Conservation (phyloP, 2,888 invertebrate species). For the Melieria crassipennis region DNA sequence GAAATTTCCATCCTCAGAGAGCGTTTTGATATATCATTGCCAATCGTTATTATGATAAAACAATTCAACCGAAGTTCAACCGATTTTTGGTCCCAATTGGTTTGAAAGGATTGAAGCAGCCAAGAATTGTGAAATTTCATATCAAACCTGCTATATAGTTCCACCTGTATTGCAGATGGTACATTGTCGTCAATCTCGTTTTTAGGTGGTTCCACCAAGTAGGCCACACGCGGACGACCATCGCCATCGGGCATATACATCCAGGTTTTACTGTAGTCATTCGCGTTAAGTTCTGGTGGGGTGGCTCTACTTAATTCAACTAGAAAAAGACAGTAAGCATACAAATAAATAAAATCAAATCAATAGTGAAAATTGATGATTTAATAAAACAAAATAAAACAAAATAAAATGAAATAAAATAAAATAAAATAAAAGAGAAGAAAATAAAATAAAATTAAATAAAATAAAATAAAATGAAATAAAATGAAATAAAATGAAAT, state of each 20-base stretch:
- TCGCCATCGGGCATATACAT: conserved; percentile 66
- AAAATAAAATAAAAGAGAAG: neutral
- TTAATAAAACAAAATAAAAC: neutral
- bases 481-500: conserved; percentile 1
- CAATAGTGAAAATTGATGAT: neutral
- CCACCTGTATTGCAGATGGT: conserved; percentile 57
- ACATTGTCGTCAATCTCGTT: conserved; percentile 53
- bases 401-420: conserved; percentile 6
- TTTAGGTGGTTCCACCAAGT: conserved; percentile 59
- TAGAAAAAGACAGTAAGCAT: neutral
- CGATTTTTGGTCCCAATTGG: conserved; percentile 48
- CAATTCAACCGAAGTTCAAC: too few relatives aligned
- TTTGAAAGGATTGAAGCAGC: conserved; percentile 47
- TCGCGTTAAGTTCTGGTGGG: too few relatives aligned
- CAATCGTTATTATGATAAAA: too few relatives aligned
- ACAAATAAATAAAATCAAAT: conserved; percentile 3
- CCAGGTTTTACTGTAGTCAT: conserved; percentile 64
- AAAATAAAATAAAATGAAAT: neutral
- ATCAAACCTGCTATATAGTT: conserved; percentile 57
- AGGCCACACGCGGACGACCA: conserved; percentile 62
- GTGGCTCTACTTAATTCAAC: too few relatives aligned
- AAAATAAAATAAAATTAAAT: conserved; percentile 8
- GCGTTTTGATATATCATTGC: too few relatives aligned
- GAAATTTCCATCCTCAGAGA: too few relatives aligned
- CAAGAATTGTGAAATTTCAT: neutral